Percentiles rank a stretch among this genome's conserved stretches.
Conservation (phyloP, 2,888 invertebrate species). For the Tanypteryx hageni region DNA sequence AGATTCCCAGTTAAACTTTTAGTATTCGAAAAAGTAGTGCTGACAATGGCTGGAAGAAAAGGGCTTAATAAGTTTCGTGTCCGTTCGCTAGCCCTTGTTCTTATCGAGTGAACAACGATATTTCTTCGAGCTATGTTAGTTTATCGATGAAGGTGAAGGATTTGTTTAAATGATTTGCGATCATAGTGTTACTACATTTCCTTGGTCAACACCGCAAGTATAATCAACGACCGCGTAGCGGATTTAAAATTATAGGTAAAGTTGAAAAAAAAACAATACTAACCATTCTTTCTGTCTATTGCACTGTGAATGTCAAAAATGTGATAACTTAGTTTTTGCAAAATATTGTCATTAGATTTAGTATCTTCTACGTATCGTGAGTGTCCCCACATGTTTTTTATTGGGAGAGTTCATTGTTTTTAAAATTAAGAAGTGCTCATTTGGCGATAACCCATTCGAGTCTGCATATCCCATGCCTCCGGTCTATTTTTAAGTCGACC, state of each 20-base stretch:
- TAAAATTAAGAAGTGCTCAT: slow-evolving; percentile 24
- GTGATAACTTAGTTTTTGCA: neutral
- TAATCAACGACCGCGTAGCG: slow-evolving; percentile 47
- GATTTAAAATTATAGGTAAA: slow-evolving; percentile 44
- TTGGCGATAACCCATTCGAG: slow-evolving; percentile 41
- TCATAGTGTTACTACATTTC: slow-evolving; percentile 15
- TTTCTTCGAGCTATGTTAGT: slow-evolving; percentile 38
- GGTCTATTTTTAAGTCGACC: slow-evolving; percentile 54
- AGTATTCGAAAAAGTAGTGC: slow-evolving; percentile 53
- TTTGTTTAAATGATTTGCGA: slow-evolving; percentile 52
- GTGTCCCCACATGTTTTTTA: neutral
- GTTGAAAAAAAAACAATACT: neutral
- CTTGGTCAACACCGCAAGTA: slow-evolving; percentile 41
- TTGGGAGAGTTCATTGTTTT: slow-evolving; percentile 31
- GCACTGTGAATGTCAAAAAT: neutral
- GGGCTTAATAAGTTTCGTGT: slow-evolving; percentile 41
- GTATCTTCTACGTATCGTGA: neutral
- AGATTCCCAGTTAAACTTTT: slow-evolving; percentile 30
- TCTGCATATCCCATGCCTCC: slow-evolving; percentile 54
- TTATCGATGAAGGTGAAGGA: slow-evolving; percentile 12
- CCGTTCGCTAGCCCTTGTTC: neutral
- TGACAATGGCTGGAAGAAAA: slow-evolving; percentile 48
- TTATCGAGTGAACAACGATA: slow-evolving; percentile 13
- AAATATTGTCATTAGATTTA: neutral
- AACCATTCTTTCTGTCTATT: neutral